Conservation (phyloP, 2,113 vertebrate genomes). For the Oreochromis spilurus region DNA sequence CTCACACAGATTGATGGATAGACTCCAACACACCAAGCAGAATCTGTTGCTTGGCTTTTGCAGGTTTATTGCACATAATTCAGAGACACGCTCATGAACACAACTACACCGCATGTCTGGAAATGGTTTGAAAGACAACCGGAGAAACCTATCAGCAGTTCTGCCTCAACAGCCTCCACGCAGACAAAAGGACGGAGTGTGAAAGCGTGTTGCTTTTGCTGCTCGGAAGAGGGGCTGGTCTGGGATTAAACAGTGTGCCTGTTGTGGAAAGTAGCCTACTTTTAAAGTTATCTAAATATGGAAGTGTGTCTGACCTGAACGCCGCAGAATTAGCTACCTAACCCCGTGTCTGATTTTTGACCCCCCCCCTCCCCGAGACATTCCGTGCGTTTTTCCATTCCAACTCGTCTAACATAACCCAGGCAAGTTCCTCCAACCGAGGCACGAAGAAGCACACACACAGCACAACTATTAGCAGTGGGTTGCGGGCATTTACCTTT, state of each 20-base stretch:
- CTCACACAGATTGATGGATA: not conserved
- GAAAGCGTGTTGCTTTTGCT: slow-evolving; percentile 8
- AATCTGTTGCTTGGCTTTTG: not conserved
- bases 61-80: not conserved
- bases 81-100: not conserved
- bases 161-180: not conserved
- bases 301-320: not conserved
- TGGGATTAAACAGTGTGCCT: not conserved
- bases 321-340: not conserved
- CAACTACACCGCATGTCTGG: not conserved
- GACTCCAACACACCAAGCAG: not conserved
- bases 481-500: slow-evolving; percentile 65
- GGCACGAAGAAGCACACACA: not conserved
- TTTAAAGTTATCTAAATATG: slow-evolving; percentile 30
- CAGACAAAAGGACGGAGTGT: slow-evolving; percentile 36
- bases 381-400: not conserved
- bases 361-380: not conserved
- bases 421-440: not conserved
- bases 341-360: not conserved
- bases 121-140: not conserved
- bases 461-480: not conserved
- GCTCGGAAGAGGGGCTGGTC: not conserved
- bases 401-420: not conserved
- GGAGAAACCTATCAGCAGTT: not conserved
- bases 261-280: not conserved